phyloP scores from a whole-genome alignment of 2,888 invertebrate genomes.

The Aspidiotus destructor region DNA sequence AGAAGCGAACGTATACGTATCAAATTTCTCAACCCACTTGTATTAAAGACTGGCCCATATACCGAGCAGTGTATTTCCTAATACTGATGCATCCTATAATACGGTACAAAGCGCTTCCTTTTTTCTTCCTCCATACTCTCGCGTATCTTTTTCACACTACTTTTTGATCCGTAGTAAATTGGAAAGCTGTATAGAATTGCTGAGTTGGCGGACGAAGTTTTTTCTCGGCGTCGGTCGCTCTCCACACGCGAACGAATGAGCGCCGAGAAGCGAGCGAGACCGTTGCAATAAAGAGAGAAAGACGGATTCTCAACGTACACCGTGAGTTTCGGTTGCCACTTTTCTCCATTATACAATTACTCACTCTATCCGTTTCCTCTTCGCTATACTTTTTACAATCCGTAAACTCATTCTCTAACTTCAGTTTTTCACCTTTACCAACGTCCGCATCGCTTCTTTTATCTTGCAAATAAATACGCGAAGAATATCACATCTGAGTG shows the following conservation, averaged over 20 bases:
- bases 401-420: slow-evolving; percentile 30
- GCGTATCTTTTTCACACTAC: slow-evolving; percentile 11
- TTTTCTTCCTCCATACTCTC: background rate
- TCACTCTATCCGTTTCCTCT: slow-evolving; percentile 32
- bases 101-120: background rate
- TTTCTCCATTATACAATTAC: slow-evolving; percentile 32
- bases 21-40: slow-evolving; percentile 23
- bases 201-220: slow-evolving; percentile 30
- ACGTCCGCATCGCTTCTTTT: slow-evolving; percentile 9
- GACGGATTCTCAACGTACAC: slow-evolving; percentile 28
- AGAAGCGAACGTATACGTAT: background rate
- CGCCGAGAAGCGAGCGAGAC: slow-evolving; percentile 7
- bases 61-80: slow-evolving; percentile 7
- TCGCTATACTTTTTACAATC: slow-evolving; percentile 31
- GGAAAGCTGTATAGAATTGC: slow-evolving; percentile 27
- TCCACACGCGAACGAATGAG: background rate
- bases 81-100: slow-evolving; percentile 20
- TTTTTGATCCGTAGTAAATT: slow-evolving; percentile 33
- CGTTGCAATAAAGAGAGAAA: slow-evolving; percentile 23
- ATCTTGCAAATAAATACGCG: slow-evolving; percentile 5
- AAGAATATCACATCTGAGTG: background rate
- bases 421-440: slow-evolving; percentile 23
- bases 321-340: slow-evolving; percentile 26
- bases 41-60: slow-evolving; percentile 28
- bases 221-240: slow-evolving; percentile 3